phyloP scores from a whole-genome alignment of 2,888 invertebrate species.

The Augiades crinisus region DNA sequence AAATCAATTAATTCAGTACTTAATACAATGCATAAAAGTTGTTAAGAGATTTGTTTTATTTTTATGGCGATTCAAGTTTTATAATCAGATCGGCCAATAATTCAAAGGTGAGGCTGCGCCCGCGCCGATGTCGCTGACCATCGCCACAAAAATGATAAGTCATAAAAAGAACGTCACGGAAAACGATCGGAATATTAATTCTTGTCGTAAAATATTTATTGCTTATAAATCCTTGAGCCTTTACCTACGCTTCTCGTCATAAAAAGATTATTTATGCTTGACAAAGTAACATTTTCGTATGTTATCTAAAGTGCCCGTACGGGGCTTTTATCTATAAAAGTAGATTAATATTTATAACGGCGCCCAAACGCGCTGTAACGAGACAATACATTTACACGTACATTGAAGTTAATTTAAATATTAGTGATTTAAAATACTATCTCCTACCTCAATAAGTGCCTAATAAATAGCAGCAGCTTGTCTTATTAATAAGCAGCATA shows the following conservation, averaged over 20 bases:
- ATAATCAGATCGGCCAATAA: constrained; percentile 66
- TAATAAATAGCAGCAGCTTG: too few relatives aligned
- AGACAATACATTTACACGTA: constrained; percentile 39
- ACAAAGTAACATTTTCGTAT: constrained; percentile 80
- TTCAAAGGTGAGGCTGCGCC: constrained; percentile 59
- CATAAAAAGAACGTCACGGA: constrained; percentile 80
- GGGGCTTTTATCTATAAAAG: constrained; percentile 68
- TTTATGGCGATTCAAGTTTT: constrained; percentile 71
- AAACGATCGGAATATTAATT: constrained; percentile 81
- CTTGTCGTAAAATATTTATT: constrained; percentile 81
- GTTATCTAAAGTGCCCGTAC: constrained; percentile 68
- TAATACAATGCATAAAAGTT: constrained; percentile 65
- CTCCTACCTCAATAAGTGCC: too few relatives aligned
- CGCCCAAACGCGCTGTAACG: constrained; percentile 48
- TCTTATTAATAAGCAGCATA: too few relatives aligned
- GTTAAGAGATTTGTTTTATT: constrained; percentile 57
- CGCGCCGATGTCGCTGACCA: constrained; percentile 45
- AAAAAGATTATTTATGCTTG: constrained; percentile 80
- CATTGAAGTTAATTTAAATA: constrained; percentile 47
- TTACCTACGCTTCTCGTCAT: constrained; percentile 80
- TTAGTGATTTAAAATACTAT: too few relatives aligned
- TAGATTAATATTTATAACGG: constrained; percentile 67
- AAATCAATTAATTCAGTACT: constrained; percentile 61
- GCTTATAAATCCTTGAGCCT: constrained; percentile 81
- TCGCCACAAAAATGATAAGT: constrained; percentile 79